Conservation (phyloP, 2,113 vertebrate species). For the Poecilia latipinna region DNA sequence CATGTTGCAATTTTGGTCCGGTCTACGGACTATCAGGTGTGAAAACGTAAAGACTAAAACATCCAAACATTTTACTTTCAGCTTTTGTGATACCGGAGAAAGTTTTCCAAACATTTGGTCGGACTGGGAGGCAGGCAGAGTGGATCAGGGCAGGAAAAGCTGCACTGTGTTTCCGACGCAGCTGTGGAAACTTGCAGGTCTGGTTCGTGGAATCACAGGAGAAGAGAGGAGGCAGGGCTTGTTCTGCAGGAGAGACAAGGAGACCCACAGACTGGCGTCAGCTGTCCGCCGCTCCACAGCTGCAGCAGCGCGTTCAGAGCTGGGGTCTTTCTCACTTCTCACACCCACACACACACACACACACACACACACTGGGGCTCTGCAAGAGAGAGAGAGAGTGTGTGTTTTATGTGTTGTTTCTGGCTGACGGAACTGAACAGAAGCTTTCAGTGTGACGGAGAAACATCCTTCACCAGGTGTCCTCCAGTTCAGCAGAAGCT, state of each 20-base stretch:
- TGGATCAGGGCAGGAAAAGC: slow-evolving; percentile 29
- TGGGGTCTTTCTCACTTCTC: slow-evolving; percentile 58
- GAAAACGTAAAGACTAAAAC: too few relatives aligned
- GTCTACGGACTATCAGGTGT: too few relatives aligned
- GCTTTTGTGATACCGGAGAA: background rate
- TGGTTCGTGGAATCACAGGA: slow-evolving; percentile 65
- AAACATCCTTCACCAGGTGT: slow-evolving; percentile 61
- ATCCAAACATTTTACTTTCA: background rate
- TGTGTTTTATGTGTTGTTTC: slow-evolving; percentile 37
- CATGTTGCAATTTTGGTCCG: too few relatives aligned
- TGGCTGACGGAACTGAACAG: slow-evolving; percentile 61
- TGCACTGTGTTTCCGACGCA: slow-evolving; percentile 54
- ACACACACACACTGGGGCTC: slow-evolving; percentile 66
- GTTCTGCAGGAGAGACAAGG: slow-evolving; percentile 32
- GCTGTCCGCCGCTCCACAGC: slow-evolving; percentile 77
- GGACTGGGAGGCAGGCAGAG: slow-evolving; percentile 6
- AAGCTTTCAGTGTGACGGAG: slow-evolving; percentile 69
- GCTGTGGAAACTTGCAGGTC: slow-evolving; percentile 79
- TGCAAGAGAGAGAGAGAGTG: slow-evolving; percentile 16
- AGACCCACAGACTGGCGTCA: slow-evolving; percentile 66
- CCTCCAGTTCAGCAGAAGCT: slow-evolving; percentile 71
- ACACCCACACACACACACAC: too few relatives aligned
- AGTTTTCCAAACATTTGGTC: background rate
- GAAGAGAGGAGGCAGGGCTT: slow-evolving; percentile 35
- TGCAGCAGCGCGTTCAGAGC: slow-evolving; percentile 71